Evolutionary conservation across 2,888 invertebrate genomes (phyloP), one percentile per base, ranked within the genome.

Genomic region (Dascillus cervinus): DNA sequence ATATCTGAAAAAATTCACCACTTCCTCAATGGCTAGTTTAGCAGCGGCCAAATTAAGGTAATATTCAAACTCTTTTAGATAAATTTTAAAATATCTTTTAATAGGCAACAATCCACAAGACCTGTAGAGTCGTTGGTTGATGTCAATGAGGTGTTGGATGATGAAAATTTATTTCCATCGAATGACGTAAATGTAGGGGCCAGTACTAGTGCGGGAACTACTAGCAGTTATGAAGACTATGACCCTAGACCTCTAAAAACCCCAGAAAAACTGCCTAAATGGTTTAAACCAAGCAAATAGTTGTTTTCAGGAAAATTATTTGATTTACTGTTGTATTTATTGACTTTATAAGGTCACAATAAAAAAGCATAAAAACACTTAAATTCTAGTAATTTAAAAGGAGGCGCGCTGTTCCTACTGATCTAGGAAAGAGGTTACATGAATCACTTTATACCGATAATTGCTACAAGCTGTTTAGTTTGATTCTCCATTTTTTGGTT

Each of bases 31-130:
- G 20, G 85, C 85, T 3, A 71, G 72, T 44, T 70, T 76, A 45
- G 73, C 80, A 29, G 83, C 85, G 9, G 73, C 74, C 12, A 79
- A 77, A 65, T 72, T 77, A 46, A 75, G 83, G 79, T 76, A 60
- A 39, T 13, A 10, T 6, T 6, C 17, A n/a, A n/a, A n/a, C n/a
- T n/a, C n/a, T n/a, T n/a, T n/a, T n/a, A 11, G 13, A 13, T 23
- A 8, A 14, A 11, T 23, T 10, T 13, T 26, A 4, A 3, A 9
- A 23, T 24, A 19, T 13, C 13, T 11, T 32, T 5, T 37, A 32
- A 10, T 28, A 44, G 44, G 15, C 29, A 41, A 19, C 26, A 40
- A 37, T 28, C 39, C 21, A 46, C 22, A 8, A 36, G 47, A 21
- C 12, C 20, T 10, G 5, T 29, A 4, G 21, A 32, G 20, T 20